Evolutionary conservation across 2,113 vertebrate genomes (phyloP), one percentile per base, ranked within the genome.

Genomic region (Hippocampus comes): DNA sequence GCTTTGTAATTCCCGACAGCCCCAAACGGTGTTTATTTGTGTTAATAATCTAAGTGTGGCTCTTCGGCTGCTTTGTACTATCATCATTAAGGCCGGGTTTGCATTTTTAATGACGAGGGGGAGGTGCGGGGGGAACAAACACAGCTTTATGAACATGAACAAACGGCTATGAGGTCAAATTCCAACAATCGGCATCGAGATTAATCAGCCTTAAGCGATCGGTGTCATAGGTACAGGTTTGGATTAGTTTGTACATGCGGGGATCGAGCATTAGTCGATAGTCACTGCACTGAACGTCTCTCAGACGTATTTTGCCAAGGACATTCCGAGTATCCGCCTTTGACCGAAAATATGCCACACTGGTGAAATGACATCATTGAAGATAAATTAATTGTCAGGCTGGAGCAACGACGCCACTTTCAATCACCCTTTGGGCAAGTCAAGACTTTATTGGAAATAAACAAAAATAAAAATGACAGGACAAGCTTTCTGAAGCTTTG

Each of bases 11-110:
- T 63, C 51, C 74, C 75, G 77, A 68, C 71, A 75, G 71, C 73
- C 71, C 78, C 71, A 74, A 75, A 86, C 77, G 70, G 75, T 76
- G 75, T 86, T 82, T 82, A 78, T 83, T 73, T 61, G 63, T 73
- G 77, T 88, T 86, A 90, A 90, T 91, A 89, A 89, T 85, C 83
- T 85, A 88, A 78, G 67, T 70, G 57, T 71, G 72, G 69, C 55
- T 81, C 72, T 17, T 64, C 67, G 55, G 73, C 70, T 75, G 65
- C 72, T 76, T 79, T 78, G 76, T 74, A 73, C 79, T 76, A 88
- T 84, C 80, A 85, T 83, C 87, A 88, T 90, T 84, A 88, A 71
- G 67, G 70, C 76, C 70, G 41, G 43, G 60, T 63, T 74, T 90
- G 72, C 76, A 89, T 89, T 86, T 88, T 90, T 90, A 87, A 92